phyloP scores from a whole-genome alignment of 2,113 vertebrate genomes.

The Stomatorhinus ivindoensis region DNA sequence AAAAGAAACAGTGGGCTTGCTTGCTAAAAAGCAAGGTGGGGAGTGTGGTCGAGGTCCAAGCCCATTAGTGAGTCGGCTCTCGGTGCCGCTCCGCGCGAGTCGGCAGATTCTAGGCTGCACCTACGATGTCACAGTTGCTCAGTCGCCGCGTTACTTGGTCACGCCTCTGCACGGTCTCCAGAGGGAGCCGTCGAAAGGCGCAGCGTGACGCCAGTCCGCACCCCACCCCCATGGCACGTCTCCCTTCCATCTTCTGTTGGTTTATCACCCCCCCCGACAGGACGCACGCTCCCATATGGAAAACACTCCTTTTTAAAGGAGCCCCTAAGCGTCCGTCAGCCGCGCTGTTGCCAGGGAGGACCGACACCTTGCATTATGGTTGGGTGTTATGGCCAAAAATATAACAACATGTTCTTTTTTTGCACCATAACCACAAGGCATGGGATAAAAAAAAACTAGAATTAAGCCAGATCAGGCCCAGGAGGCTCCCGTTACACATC shows the following conservation, averaged over 20 bases:
- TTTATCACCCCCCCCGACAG: neutral
- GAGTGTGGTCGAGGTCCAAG: too few relatives aligned
- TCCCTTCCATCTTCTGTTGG: neutral
- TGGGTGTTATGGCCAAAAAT: neutral
- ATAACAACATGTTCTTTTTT: neutral
- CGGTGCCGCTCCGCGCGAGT: too few relatives aligned
- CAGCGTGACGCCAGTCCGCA: neutral
- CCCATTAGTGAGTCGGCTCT: neutral
- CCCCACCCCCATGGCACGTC: neutral
- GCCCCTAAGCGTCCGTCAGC: neutral
- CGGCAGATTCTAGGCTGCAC: neutral
- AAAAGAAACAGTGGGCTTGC: neutral
- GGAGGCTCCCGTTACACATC: neutral
- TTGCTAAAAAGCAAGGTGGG: neutral
- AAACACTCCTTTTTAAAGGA: neutral
- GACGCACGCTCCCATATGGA: neutral
- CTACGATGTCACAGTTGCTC: neutral
- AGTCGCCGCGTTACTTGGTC: neutral
- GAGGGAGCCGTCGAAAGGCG: neutral
- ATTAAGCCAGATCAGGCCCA: neutral
- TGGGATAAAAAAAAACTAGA: neutral
- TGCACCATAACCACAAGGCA: neutral
- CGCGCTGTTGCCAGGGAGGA: neutral
- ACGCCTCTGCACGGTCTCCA: neutral
- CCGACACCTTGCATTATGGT: neutral